Evolutionary conservation across 2,797 vertebrate genomes (phyloP).

Genomic region (Hipposideros larvatus): DNA sequence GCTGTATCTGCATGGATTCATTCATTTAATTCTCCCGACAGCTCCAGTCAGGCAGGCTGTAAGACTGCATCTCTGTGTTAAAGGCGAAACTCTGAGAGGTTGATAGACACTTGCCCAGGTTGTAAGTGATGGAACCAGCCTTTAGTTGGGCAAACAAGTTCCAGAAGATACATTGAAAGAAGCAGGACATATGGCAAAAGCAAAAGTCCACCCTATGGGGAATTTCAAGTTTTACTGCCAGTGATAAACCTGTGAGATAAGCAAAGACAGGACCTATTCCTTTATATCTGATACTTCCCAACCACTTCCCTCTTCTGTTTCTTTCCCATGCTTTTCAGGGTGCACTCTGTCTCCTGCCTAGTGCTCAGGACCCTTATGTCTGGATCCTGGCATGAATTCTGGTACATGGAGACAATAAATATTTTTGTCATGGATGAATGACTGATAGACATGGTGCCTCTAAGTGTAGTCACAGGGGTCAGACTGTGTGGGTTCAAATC

Average conservation of each 20-base stretch:
- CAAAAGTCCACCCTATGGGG: neutral
- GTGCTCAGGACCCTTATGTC: neutral
- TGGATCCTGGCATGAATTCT: neutral
- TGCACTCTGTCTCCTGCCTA: neutral
- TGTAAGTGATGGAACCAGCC: neutral
- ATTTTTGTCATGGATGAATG: neutral
- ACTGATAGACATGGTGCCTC: neutral
- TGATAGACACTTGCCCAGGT: neutral
- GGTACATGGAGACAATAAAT: neutral
- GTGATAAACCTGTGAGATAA: neutral
- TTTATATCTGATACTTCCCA: neutral
- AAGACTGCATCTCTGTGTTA: neutral
- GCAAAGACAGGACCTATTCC: neutral
- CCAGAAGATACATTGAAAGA: neutral
- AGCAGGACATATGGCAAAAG: neutral
- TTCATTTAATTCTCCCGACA: slow-evolving; percentile 3
- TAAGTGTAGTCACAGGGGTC: neutral
- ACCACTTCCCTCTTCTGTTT: neutral
- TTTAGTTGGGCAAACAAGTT: neutral
- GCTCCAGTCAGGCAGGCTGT: neutral
- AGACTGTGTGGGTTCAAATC: neutral
- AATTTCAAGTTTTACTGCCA: neutral
- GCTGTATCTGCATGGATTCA: neutral
- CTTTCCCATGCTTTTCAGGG: neutral
- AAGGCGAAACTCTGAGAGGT: neutral